Evolutionary conservation across 2,113 vertebrate genomes (phyloP), one percentile per base, ranked within the genome.

Genomic region (Periophthalmus modestus): DNA sequence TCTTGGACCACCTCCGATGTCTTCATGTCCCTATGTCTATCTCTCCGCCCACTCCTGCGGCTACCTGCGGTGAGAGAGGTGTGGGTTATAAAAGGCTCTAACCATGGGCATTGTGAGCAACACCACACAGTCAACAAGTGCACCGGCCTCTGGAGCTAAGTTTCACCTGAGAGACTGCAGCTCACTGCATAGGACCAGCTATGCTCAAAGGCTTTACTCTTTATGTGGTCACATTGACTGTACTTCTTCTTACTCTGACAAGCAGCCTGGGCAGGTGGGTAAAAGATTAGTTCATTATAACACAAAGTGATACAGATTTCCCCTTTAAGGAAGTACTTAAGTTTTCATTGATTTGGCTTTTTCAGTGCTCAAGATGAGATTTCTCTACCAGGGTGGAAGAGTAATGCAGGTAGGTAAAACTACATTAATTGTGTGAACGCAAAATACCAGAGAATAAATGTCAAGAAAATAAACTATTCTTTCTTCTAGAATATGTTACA

Each of bases 401-500:
- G 73, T 82, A 24, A 89, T 66, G 66, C 88, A 89, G 93, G 93
- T 94, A 83, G 1, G 10, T 62, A 5, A 11, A 59, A 74, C 28
- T 11, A 0, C 0, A 19, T 34, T 36, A 36, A 18, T 6, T 39
- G 13, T 2, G n/a, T 46, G 12, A 66, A 21, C 2, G 19, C 5
- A 12, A 12, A 21, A 43, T 7, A 43, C 11, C 19, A 21, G 10
- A 14, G 9, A 21, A 23, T 14, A 19, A 21, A 21, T 9, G 21
- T 11, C 21, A 21, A 5, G 5, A 3, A 14, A 16, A 47, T 48
- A 1, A 68, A 23, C n/a, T 13, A 12, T 2, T 57, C 70, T 15
- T 18, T 23, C 61, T 57, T 39, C 57, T 75, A 96, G 95, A 89
- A 72, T 95, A 94, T 78, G 76, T 95, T 73, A 86, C 90, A 79